Percentiles rank a stretch among this genome's conserved stretches.
phyloP scores from a whole-genome alignment of 2,888 invertebrate genomes.

The Parascotia fuliginaria region DNA sequence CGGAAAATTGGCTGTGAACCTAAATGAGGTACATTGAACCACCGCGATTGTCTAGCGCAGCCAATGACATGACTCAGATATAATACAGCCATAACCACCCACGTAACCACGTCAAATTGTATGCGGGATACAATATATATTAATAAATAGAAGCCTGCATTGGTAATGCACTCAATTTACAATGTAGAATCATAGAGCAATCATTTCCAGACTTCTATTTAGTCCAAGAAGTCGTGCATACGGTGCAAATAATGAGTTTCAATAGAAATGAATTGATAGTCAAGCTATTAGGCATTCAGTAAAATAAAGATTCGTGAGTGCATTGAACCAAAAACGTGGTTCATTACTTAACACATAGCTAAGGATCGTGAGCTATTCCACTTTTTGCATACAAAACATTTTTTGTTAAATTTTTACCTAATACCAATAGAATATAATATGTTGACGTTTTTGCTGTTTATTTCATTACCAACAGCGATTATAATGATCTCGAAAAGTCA shows the following conservation, averaged over 20 bases:
- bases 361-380: conserved; percentile 67
- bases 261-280: conserved; percentile 71
- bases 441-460: conserved; percentile 65
- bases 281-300: conserved; percentile 70
- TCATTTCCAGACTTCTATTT: conserved; percentile 31
- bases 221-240: conserved; percentile 53
- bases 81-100: conserved; percentile 46
- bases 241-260: conserved; percentile 63
- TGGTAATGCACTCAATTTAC: conserved; percentile 33
- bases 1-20: conserved; percentile 68
- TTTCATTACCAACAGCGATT: conserved; percentile 55
- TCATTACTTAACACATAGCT: conserved; percentile 76
- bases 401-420: conserved; percentile 65
- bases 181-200: conserved; percentile 37
- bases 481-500: conserved; percentile 60
- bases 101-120: conserved; percentile 47
- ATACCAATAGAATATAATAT: conserved; percentile 67
- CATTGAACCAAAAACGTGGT: conserved; percentile 83
- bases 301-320: conserved; percentile 79
- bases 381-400: conserved; percentile 71
- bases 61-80: conserved; percentile 56
- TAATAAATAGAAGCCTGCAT: conserved; percentile 40
- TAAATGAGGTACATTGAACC: conserved; percentile 72
- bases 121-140: conserved; percentile 32
- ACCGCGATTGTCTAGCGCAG: conserved; percentile 55